Conservation (phyloP, 2,888 invertebrate genomes). For the Caenorhabditis becei region DNA sequence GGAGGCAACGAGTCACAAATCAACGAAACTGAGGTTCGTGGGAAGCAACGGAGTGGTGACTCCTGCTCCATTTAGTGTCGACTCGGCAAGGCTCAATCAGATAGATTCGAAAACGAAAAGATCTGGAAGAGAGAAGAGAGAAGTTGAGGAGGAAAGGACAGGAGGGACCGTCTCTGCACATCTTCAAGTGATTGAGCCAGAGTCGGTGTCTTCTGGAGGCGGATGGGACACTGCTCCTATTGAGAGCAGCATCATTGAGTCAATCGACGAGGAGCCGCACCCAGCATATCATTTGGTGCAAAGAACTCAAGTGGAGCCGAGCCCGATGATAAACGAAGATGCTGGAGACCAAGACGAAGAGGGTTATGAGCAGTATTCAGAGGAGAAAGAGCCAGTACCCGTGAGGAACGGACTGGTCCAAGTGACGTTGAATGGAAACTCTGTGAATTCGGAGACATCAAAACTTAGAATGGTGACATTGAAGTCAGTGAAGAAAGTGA, state of each 20-base stretch:
- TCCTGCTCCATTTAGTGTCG: not conserved
- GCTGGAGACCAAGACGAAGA: constrained; percentile 17
- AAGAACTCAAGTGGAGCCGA: constrained; percentile 52
- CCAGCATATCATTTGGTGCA: constrained; percentile 29
- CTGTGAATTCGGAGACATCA: not conserved
- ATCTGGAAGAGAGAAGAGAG: constrained; percentile 9
- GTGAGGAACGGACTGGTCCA: constrained; percentile 14
- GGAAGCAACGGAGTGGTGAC: constrained; percentile 35
- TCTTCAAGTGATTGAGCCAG: constrained; percentile 4
- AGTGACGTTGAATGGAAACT: constrained; percentile 12
- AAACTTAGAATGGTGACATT: constrained; percentile 10
- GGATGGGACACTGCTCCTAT: constrained; percentile 34
- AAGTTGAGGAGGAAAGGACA: too few species aligned
- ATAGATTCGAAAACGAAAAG: constrained; percentile 16
- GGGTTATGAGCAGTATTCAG: constrained; percentile 1
- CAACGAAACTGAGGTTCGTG: constrained; percentile 34
- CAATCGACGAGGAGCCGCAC: constrained; percentile 32
- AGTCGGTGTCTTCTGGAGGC: not conserved
- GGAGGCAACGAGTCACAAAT: constrained; percentile 7
- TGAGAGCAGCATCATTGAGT: constrained; percentile 30
- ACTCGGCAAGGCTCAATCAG: not conserved
- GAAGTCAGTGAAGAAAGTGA: constrained; percentile 41
- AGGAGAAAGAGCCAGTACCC: not conserved
- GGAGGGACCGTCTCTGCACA: not conserved
- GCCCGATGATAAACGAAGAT: constrained; percentile 25